Evolutionary conservation across 2,888 invertebrate genomes (phyloP).

Genomic region (Melanchra persicariae): DNA sequence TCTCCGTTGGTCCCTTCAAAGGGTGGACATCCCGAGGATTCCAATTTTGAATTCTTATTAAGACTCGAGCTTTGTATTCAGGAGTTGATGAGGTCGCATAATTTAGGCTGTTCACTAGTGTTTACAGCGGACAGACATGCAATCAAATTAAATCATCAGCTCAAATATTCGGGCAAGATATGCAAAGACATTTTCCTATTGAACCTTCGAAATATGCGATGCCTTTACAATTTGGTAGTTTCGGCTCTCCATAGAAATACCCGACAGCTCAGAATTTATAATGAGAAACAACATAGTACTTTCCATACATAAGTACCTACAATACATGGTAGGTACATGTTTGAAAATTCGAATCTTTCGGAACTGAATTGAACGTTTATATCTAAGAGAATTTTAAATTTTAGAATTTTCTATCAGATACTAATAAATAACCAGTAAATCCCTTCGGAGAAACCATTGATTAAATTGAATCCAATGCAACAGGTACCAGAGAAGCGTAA

Average conservation of each 20-base stretch:
- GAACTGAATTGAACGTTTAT: neutral
- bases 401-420: too few species aligned
- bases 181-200: constrained; percentile 23
- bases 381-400: too few species aligned
- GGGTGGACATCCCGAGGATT: constrained; percentile 67
- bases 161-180: constrained; percentile 25
- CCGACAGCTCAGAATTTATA: constrained; percentile 8
- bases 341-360: too few species aligned
- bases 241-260: constrained; percentile 5
- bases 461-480: neutral
- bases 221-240: constrained; percentile 6
- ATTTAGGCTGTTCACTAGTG: constrained; percentile 53
- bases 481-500: neutral
- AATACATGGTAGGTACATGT: too few species aligned
- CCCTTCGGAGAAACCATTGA: neutral
- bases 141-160: constrained; percentile 42
- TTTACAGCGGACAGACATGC: constrained; percentile 42
- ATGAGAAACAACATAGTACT: neutral
- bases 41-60: constrained; percentile 67
- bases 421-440: too few species aligned
- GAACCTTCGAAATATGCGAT: constrained; percentile 13
- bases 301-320: too few species aligned
- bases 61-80: constrained; percentile 60
- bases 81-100: constrained; percentile 62
- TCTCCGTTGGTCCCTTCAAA: constrained; percentile 53